These are phyloP conservation scores for Cryptoblepharus egeriae DNA, from an alignment of 2,797 vertebrate genomes.

Conservation along the genomic window DNA sequence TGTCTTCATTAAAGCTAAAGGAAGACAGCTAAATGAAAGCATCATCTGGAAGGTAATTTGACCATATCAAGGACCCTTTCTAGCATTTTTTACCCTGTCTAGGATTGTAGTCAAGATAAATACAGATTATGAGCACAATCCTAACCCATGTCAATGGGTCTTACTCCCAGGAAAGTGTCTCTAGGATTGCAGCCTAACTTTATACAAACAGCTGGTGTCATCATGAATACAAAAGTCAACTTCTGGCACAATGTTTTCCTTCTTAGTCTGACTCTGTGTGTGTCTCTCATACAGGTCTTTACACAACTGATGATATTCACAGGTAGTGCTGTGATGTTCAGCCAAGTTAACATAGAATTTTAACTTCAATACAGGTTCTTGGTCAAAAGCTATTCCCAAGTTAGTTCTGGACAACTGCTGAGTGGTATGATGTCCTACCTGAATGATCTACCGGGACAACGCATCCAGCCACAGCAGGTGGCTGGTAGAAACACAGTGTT, in stretches of 20 bases:
- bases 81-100: too few species aligned
- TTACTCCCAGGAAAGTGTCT: too few species aligned
- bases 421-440: slow-evolving; percentile 92
- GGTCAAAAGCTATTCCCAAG: slow-evolving; percentile 92
- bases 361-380: slow-evolving; percentile 82
- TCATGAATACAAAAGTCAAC: too few species aligned
- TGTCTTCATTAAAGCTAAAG: neutral
- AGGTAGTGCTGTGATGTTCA: neutral
- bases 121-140: too few species aligned
- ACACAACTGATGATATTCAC: neutral
- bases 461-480: slow-evolving; percentile 87
- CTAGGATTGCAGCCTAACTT: neutral
- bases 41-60: neutral
- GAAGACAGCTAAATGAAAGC: neutral
- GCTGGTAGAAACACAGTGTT: slow-evolving; percentile 78
- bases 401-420: slow-evolving; percentile 84
- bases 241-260: neutral
- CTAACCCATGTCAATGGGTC: too few species aligned
- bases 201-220: neutral
- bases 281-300: neutral
- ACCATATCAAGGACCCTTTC: too few species aligned
- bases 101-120: too few species aligned
- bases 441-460: slow-evolving; percentile 82
- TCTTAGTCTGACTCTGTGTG: neutral
- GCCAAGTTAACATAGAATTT: slow-evolving; percentile 9